Base-by-base conservation (phyloP, 2,888 invertebrate species). In the Marasmarcha lunaedactyla region DNA sequence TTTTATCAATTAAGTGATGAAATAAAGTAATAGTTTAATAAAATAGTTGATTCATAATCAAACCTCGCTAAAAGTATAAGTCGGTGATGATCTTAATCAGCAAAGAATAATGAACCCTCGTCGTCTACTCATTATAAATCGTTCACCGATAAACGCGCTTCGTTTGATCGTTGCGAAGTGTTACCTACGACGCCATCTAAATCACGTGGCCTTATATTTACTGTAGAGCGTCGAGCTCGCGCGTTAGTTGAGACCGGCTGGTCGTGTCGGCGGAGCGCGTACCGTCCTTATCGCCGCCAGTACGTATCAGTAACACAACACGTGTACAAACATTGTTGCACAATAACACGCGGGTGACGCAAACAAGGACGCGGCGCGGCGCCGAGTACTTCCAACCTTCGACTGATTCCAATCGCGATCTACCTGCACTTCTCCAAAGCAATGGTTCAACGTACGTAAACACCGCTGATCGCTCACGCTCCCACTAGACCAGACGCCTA, bases 261-360 rank as follows among this genome's bases (percentile, higher is more conserved):
- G 61, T 57, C 73, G 77, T 57, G 68, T 66, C 60, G 70, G 65
- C 62, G 59, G 55, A 67, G 49, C 53, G 54, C 20, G 58, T 57
- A 65, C 59, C 63, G 63, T 66, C 65, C 68, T 71, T 72, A 72
- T 70, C 74, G 72, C 54, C 58, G 60, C 57, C 56, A 59, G 49
- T 46, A 37, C 45, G 44, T 57, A 56, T 59, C 62, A 65, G 65
- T 63, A 63, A 71, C 67, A 68, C 60, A 68, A 74, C 79, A 79
- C 81, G 81, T 81, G 79, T 77, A 71, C 71, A 73, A 77, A 79
- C 77, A 78, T 68, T 73, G 74, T 77, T 71, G 76, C 77, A 76
- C 77, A 77, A 79, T 74, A 77, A 79, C 77, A 78, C 65, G 66
- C 66, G 69, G 62, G 59, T 63, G 71, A 64, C 64, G 64, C 61